Base-by-base conservation (phyloP, 1,140 invertebrate species). In the Berghia stephanieae region DNA sequence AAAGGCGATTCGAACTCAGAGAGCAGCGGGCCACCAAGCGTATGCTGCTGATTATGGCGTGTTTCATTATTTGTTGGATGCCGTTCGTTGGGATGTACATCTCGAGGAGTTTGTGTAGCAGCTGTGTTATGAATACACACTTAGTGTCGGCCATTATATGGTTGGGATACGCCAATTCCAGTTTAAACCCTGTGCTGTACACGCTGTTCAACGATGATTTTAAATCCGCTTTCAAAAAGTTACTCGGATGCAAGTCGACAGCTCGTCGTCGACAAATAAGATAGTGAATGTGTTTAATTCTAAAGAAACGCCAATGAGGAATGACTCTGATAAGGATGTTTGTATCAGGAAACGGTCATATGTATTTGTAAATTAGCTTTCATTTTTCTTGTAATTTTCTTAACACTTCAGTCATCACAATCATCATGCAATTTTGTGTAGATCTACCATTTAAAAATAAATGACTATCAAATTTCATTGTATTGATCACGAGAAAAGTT, bases 151-250 rank as follows among this genome's bases (percentile, higher is more conserved):
- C 85, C 24, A 85, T 89, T 21, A 88, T 88, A 16, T 99, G 98
- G 98, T 96, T 99, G 85, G 98, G 97, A 42, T 99, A 99, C 90
- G 96, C 96, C 87, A 99, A 99, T 89, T 98, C 96, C 5, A 96
- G 96, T 18, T 91, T 98, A 63, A 98, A 98, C 90, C 97, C 96
- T 1, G 91, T 98, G 40, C 97, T 98, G 82, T 99, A 99, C 91
- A 96, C 96, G 69, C 97, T 99, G 89, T 99, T 99, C 92, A 99
- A 99, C 89, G 93, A 96, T 77, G 97, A 99, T 90, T 99, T 99
- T 90, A 92, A 97, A 89, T 95, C 97, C 90, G 97, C 97, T 3
- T 99, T 99, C 91, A 95, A 83, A 68, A 83, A 83, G 44, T 81
- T 86, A 34, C 75, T 85, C 8, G 79, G 63, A 8, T 57, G 75